Base-by-base conservation (phyloP, 1,140 invertebrate genomes). In the Drosophila bifasciata region DNA sequence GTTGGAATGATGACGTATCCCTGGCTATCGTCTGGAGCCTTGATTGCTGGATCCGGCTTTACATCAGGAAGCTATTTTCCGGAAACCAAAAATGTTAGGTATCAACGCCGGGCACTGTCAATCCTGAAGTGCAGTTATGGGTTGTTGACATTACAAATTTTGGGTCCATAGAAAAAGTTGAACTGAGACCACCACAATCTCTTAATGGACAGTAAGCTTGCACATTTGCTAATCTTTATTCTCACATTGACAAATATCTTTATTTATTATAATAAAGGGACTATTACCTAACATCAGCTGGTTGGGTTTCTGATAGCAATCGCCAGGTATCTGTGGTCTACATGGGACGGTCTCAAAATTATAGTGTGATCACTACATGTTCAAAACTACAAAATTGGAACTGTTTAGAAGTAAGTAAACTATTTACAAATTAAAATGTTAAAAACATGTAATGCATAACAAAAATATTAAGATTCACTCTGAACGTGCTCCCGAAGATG, bases 301-400 rank as follows among this genome's bases (percentile, higher is more conserved):
- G n/a, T n/a, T n/a, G n/a, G n/a, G n/a, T n/a, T n/a, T n/a, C n/a
- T n/a, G n/a, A n/a, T n/a, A n/a, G n/a, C 50, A 95, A 95, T 86
- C 92, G 92, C 55, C 94, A 96, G 84, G 93, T 98, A 48, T 94
- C 96, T 15, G 95, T 97, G 5, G 95, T 97, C 17, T 98, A 97
- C 96, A 95, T 98, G 94, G 97, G 97, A 79, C 94, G 98, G 72
- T 95, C 96, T 36, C 98, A 99, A 92, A 99, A 98, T 91, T 93
- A 96, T 39, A 96, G 95, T 72, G 93, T 96, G 43, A 94, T 96
- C 50, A 96, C 96, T 43, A 94, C 95, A 28, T 99, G 97, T 91
- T 93, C 94, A 13, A 93, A 94, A 5, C 48, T 80, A n/a, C 94
- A 95, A 2, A 94, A 94, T 75, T 97, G 96, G 96, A 95, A 94